phyloP scores from a whole-genome alignment of 2,888 invertebrate genomes.

The Brenthis ino region DNA sequence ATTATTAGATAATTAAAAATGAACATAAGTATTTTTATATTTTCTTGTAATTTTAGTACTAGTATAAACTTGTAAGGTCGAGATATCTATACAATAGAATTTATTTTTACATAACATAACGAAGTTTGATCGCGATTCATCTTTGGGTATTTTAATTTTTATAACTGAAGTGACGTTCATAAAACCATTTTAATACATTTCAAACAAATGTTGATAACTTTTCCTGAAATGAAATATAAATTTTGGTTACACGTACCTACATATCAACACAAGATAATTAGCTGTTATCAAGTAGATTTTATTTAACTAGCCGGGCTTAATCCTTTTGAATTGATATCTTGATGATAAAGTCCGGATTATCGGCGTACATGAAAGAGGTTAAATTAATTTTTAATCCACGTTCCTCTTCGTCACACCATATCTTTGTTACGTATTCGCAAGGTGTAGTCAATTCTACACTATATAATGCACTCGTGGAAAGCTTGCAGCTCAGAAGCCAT shows the following conservation, averaged over 20 bases:
- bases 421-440: conserved; percentile 64
- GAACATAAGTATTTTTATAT: too few relatives aligned
- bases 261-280: conserved; percentile 64
- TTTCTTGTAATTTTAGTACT: too few relatives aligned
- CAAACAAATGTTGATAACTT: not conserved
- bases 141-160: not conserved
- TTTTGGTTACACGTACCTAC: conserved; percentile 6
- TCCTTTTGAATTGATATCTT: conserved; percentile 78
- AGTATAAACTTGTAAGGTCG: too few relatives aligned
- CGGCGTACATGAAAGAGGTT: conserved; percentile 79
- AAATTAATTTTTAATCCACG: conserved; percentile 80
- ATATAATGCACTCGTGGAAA: too few relatives aligned
- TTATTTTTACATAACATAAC: too few relatives aligned
- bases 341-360: conserved; percentile 79
- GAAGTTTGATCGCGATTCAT: too few relatives aligned
- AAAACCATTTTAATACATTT: too few relatives aligned
- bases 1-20: too few relatives aligned
- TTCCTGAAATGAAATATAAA: conserved; percentile 1
- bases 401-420: conserved; percentile 69
- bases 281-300: conserved; percentile 72
- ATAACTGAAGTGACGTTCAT: too few relatives aligned
- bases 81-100: too few relatives aligned
- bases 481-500: too few relatives aligned
- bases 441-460: conserved; percentile 48
- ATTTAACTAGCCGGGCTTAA: conserved; percentile 76